Evolutionary conservation across 2,113 vertebrate genomes (phyloP).

Genomic region (Esox niger): DNA sequence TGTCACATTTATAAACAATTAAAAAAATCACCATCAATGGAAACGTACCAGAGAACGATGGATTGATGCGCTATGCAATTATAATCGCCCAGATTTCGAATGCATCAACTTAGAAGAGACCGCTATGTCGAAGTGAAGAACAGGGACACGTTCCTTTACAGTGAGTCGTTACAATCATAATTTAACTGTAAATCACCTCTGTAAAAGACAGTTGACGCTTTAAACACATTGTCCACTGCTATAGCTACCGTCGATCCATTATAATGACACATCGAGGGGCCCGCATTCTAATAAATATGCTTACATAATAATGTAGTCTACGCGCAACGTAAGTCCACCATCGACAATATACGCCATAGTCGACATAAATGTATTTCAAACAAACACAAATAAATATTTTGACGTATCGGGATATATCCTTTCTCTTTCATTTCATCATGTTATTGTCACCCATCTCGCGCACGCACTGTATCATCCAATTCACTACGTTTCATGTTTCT

Average conservation of each 20-base stretch:
- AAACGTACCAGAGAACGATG: not conserved
- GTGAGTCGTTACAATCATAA: not conserved
- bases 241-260: not conserved
- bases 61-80: not conserved
- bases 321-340: not conserved
- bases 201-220: not conserved
- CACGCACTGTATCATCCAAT: constrained; percentile 14
- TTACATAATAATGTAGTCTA: not conserved
- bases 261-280: not conserved
- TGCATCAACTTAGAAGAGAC: not conserved
- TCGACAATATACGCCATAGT: not conserved
- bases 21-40: not conserved
- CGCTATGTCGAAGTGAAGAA: not conserved
- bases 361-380: not conserved
- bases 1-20: not conserved
- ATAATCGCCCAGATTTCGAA: not conserved
- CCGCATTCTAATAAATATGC: not conserved
- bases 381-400: not conserved
- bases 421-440: not conserved
- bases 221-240: not conserved
- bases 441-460: not conserved
- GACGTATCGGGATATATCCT: constrained; percentile 4
- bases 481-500: constrained; percentile 9
- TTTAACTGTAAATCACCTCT: not conserved
- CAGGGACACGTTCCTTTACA: not conserved